Conservation (phyloP, 30 jellyfish, hydroid and myxozoan species). For the Aurelia coerulea region DNA sequence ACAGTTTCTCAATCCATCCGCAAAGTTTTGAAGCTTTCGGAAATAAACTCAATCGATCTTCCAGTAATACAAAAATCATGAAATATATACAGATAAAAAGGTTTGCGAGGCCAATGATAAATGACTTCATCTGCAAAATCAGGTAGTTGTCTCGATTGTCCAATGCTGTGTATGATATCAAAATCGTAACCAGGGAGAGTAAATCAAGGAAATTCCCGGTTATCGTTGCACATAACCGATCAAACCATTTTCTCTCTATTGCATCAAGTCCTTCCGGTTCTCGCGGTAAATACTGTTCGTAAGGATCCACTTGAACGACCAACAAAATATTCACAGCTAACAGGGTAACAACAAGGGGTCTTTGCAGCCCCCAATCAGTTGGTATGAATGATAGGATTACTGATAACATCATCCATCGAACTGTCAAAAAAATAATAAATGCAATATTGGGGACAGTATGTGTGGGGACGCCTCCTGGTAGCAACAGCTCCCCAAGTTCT, state of each 20-base stretch:
- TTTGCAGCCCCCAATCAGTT: conserved; percentile 92
- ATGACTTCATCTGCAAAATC: conserved; percentile 84
- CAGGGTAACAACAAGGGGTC: conserved; percentile 81
- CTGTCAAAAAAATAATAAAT: conserved; percentile 76
- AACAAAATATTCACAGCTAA: conserved; percentile 78
- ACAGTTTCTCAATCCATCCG: conserved; percentile 39
- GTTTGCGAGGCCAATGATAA: conserved; percentile 80
- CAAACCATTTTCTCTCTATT: conserved; percentile 88
- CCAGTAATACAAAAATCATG: conserved; percentile 84
- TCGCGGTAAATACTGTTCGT: conserved; percentile 81
- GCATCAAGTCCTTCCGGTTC: conserved; percentile 79
- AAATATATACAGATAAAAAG: conserved; percentile 72
- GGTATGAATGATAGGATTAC: conserved; percentile 91
- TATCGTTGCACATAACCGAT: conserved; percentile 81
- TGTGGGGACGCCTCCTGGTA: conserved; percentile 94
- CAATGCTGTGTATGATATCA: conserved; percentile 90
- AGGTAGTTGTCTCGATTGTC: conserved; percentile 90
- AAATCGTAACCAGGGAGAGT: conserved; percentile 77
- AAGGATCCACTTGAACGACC: conserved; percentile 79
- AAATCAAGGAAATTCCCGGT: conserved; percentile 88
- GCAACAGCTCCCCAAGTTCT: conserved; percentile 82
- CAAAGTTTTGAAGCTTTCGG: conserved; percentile 67
- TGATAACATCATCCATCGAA: conserved; percentile 94
- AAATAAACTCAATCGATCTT: conserved; percentile 86
- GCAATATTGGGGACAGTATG: conserved; percentile 64